These are phyloP conservation scores for Chondrilla cf. caribensis DNA, from an alignment of 37 sponge, comb jelly and placozoan genomes.

Conservation along the genomic window DNA sequence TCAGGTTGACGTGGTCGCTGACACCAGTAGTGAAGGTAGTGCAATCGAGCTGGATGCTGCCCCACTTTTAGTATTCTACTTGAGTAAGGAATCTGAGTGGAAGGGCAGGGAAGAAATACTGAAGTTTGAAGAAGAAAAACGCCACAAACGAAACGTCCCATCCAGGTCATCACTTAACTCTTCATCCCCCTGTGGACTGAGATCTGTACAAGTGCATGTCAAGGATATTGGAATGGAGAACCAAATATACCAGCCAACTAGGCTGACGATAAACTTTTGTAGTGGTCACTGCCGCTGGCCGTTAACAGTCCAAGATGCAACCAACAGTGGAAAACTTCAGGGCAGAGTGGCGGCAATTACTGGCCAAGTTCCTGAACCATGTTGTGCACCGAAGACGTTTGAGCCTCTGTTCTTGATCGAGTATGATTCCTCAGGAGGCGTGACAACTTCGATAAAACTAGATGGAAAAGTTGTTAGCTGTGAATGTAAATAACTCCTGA, in stretches of 20 bases:
- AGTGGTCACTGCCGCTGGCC: slow-evolving; percentile 14
- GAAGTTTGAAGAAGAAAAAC: not conserved
- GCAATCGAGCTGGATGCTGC: not conserved
- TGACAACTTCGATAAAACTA: not conserved
- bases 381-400: slow-evolving; percentile 18
- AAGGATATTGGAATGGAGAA: not conserved
- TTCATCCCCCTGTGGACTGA: not conserved
- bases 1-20: not conserved
- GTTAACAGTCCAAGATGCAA: not conserved
- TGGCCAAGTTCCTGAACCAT: not conserved
- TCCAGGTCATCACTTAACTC: not conserved
- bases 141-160: not conserved
- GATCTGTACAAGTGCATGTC: not conserved
- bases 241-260: not conserved
- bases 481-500: slow-evolving; percentile 3
- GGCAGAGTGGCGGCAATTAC: not conserved
- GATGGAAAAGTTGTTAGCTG: not conserved
- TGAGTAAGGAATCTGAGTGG: not conserved
- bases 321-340: not conserved
- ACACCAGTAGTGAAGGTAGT: not conserved
- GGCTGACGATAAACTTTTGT: not conserved
- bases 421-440: too few relatives aligned
- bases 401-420: not conserved
- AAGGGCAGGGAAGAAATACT: too few relatives aligned
- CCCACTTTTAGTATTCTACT: slow-evolving; percentile 1